phyloP scores from a whole-genome alignment of 2,888 invertebrate species.

The Stenolophus ochropezus region DNA sequence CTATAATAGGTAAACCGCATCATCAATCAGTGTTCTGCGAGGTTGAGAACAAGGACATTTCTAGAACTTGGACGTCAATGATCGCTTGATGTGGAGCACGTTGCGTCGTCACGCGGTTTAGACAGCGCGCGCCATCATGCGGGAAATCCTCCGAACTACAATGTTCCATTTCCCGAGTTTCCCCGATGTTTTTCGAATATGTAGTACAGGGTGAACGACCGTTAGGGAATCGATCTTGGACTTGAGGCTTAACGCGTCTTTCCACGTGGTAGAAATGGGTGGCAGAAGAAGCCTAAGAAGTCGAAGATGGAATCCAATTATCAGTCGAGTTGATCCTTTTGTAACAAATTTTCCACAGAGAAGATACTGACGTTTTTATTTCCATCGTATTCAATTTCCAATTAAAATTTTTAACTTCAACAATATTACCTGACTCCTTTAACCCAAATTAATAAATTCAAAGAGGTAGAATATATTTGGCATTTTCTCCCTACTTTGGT shows the following conservation, averaged over 20 bases:
- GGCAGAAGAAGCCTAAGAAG: background rate
- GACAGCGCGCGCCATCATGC: slow-evolving; percentile 45
- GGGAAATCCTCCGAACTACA: slow-evolving; percentile 41
- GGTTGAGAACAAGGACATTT: background rate
- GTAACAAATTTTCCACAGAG: background rate
- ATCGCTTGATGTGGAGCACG: slow-evolving; percentile 6
- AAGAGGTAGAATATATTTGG: too few relatives aligned
- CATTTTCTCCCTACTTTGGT: too few relatives aligned
- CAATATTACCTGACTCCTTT: too few relatives aligned
- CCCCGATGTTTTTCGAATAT: slow-evolving; percentile 50
- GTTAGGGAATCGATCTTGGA: slow-evolving; percentile 37
- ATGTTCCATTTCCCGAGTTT: slow-evolving; percentile 7
- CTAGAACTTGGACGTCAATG: slow-evolving; percentile 73
- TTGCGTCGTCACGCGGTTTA: background rate
- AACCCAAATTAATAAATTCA: too few relatives aligned
- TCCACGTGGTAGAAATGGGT: slow-evolving; percentile 10
- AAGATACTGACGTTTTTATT: background rate
- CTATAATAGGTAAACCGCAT: background rate
- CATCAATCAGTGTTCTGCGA: background rate
- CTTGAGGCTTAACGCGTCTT: slow-evolving; percentile 21
- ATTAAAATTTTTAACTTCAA: too few relatives aligned
- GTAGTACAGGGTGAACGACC: slow-evolving; percentile 48
- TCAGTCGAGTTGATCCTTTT: background rate
- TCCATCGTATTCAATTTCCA: background rate
- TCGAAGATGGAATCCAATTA: slow-evolving; percentile 31